These are phyloP conservation scores for Antennarius maculatus DNA, from an alignment of 2,797 vertebrate genomes.

Conservation along the genomic window DNA sequence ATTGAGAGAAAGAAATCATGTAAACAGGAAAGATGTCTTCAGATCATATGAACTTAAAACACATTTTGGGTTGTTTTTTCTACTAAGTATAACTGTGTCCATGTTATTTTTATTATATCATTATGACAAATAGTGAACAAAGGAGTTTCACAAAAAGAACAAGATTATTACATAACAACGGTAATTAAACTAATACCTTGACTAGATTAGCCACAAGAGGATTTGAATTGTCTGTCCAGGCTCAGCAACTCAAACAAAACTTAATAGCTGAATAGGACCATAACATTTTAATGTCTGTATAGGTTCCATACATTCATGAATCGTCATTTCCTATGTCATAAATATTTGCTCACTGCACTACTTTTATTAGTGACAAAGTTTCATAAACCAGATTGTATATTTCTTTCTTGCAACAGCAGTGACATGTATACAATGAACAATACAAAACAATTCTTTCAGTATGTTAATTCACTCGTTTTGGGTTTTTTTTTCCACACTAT, in stretches of 20 bases:
- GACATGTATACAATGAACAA: too few species aligned
- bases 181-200: constrained; percentile 61
- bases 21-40: constrained; percentile 2
- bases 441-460: too few species aligned
- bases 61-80: constrained; percentile 1
- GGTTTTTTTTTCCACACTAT: too few species aligned
- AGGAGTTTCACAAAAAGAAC: constrained; percentile 7
- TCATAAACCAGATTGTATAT: too few species aligned
- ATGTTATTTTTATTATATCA: neutral
- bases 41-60: constrained; percentile 4
- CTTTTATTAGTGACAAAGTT: too few species aligned
- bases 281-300: constrained; percentile 31
- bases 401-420: neutral
- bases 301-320: neutral
- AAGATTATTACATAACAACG: constrained; percentile 41
- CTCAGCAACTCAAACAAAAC: constrained; percentile 48
- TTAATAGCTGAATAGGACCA: constrained; percentile 49
- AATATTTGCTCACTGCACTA: neutral
- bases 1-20: constrained; percentile 28
- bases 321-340: fast-evolving
- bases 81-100: neutral
- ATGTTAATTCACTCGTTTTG: too few species aligned
- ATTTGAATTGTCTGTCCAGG: constrained; percentile 64
- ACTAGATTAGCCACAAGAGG: constrained; percentile 71
- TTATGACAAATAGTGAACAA: neutral